Conservation (phyloP, 2,888 invertebrate species). For the Nasonia oneida region DNA sequence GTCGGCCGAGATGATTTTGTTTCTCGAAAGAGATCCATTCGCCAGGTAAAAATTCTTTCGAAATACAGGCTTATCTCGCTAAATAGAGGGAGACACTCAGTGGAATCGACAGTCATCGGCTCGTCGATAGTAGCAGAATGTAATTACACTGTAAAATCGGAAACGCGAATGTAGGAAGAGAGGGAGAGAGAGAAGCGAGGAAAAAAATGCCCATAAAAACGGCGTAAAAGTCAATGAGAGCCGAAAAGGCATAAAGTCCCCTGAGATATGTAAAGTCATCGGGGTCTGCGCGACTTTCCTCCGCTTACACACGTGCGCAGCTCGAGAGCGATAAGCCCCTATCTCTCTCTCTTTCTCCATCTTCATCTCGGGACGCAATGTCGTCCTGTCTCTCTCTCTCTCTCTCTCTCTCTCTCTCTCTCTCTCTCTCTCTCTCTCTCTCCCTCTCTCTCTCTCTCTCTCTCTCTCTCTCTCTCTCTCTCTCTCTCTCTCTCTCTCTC, state of each 20-base stretch:
- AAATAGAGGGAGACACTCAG: slow-evolving; percentile 53
- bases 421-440: slow-evolving; percentile 30
- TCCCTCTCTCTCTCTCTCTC: slow-evolving; percentile 37
- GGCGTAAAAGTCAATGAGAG: slow-evolving; percentile 61
- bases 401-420: slow-evolving; percentile 37
- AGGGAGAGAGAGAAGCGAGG: neutral
- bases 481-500: slow-evolving; percentile 37
- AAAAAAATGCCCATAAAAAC: slow-evolving; percentile 55
- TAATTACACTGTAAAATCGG: slow-evolving; percentile 60
- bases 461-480: slow-evolving; percentile 28
- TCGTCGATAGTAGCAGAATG: slow-evolving; percentile 55
- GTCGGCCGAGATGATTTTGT: neutral
- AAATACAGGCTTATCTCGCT: slow-evolving; percentile 35
- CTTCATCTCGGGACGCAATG: neutral
- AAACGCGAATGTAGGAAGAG: slow-evolving; percentile 45
- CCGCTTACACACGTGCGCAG: neutral
- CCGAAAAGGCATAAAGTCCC: slow-evolving; percentile 53
- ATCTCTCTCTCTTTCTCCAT: slow-evolving; percentile 41
- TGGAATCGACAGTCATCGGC: neutral
- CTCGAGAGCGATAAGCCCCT: slow-evolving; percentile 38
- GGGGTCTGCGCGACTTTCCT: slow-evolving; percentile 29
- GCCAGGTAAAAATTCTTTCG: neutral
- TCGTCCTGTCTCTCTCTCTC: slow-evolving; percentile 22
- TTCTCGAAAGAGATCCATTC: neutral
- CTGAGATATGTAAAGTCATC: slow-evolving; percentile 57